phyloP scores from a whole-genome alignment of 2,113 vertebrate genomes.

The Thalassoma bifasciatum region DNA sequence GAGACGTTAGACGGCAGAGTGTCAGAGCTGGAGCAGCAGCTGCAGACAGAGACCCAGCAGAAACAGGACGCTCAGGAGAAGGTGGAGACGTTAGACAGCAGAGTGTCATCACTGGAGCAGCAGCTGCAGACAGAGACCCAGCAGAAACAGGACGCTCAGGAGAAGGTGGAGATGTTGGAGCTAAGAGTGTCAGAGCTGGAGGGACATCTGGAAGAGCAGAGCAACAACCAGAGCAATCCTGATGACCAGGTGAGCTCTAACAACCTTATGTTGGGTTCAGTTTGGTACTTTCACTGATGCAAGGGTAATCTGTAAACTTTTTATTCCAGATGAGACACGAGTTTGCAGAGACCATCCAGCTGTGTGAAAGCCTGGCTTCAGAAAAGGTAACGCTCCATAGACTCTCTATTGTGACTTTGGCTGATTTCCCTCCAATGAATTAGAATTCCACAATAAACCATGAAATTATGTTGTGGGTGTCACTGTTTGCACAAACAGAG shows the following conservation, averaged over 20 bases:
- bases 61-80: slow-evolving; percentile 53
- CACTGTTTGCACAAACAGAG: no score
- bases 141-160: slow-evolving; percentile 46
- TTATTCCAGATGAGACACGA: slow-evolving; percentile 75
- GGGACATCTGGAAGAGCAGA: slow-evolving; percentile 64
- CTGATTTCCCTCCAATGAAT: no score
- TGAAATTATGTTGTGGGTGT: no score
- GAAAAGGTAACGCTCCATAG: slow-evolving; percentile 83
- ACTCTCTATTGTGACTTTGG: background rate
- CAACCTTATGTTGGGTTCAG: background rate
- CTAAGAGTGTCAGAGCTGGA: slow-evolving; percentile 51
- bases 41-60: slow-evolving; percentile 45
- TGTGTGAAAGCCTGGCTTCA: slow-evolving; percentile 84
- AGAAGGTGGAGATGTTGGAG: slow-evolving; percentile 34
- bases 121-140: slow-evolving; percentile 48
- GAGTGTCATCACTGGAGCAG: slow-evolving; percentile 56
- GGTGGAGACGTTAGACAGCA: background rate
- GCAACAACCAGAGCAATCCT: background rate
- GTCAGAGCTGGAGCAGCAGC: slow-evolving; percentile 52
- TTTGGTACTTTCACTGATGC: background rate
- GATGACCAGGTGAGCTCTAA: slow-evolving; percentile 62
- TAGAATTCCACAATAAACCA: no score
- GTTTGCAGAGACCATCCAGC: slow-evolving; percentile 85
- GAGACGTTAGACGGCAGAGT: slow-evolving; percentile 7
- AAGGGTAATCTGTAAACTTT: background rate